phyloP scores from a whole-genome alignment of 2,888 invertebrate species.

The Trachelus troglodyta region DNA sequence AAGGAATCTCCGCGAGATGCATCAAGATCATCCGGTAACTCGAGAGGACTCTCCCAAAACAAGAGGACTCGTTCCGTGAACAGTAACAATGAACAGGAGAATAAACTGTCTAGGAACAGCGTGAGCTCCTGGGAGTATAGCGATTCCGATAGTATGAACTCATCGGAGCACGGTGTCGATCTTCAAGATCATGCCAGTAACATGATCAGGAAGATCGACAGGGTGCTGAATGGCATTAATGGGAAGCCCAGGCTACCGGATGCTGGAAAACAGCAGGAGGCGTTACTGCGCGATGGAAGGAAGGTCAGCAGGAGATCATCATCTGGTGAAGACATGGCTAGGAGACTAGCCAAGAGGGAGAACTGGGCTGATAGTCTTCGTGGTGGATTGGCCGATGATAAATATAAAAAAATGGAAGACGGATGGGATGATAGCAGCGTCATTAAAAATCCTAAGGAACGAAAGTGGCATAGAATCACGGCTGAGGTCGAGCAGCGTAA shows the following conservation, averaged over 20 bases:
- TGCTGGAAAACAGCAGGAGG: constrained; percentile 8
- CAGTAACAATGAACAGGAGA: constrained; percentile 44
- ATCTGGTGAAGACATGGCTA: neutral
- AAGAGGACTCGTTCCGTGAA: neutral
- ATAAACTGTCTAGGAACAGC: constrained; percentile 71
- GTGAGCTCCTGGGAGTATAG: constrained; percentile 76
- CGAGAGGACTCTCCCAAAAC: neutral
- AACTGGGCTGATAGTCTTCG: constrained; percentile 57
- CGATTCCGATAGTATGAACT: constrained; percentile 75
- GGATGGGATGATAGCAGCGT: constrained; percentile 58
- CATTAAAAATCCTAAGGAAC: constrained; percentile 49
- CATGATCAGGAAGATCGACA: constrained; percentile 44
- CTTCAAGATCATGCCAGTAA: constrained; percentile 32
- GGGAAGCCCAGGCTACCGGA: constrained; percentile 25
- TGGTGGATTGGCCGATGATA: constrained; percentile 43
- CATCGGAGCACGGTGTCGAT: constrained; percentile 54
- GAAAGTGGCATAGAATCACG: constrained; percentile 58
- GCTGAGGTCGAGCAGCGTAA: constrained; percentile 48
- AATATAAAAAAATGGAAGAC: constrained; percentile 52
- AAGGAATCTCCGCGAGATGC: constrained; percentile 56
- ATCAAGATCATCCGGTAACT: constrained; percentile 18
- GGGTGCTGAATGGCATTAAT: constrained; percentile 46
- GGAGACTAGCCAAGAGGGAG: constrained; percentile 38
- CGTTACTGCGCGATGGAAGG: neutral
- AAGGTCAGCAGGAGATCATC: neutral